A percentile compares a stretch with the other conserved stretches of the same genome.
Evolutionary conservation across 2,113 vertebrate genomes (phyloP).

Genomic region (Ahaetulla prasina): DNA sequence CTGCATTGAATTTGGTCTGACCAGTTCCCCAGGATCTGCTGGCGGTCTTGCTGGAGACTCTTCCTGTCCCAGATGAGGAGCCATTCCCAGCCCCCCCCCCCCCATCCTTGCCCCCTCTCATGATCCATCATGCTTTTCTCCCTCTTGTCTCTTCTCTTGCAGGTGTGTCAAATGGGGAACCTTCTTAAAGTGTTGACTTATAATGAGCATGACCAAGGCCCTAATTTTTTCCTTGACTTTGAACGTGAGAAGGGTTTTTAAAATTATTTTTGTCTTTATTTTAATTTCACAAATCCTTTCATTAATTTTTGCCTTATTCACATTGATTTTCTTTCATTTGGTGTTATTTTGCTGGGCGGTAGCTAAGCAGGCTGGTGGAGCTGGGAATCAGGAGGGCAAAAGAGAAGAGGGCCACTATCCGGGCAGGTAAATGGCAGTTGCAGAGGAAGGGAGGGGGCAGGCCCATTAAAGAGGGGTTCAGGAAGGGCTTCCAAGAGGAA

Average conservation of each 20-base stretch:
- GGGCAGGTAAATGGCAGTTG: not conserved
- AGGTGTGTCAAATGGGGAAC: conserved; percentile 93
- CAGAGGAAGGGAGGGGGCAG: not conserved
- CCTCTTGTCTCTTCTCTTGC: conserved; percentile 92
- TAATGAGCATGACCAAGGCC: conserved; percentile 92
- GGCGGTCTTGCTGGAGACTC: not conserved
- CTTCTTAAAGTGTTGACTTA: conserved; percentile 96
- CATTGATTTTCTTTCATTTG: conserved; percentile 39
- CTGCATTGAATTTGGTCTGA: not conserved
- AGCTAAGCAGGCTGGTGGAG: not conserved
- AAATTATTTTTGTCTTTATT: conserved; percentile 62
- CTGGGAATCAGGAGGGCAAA: not conserved
- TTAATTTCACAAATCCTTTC: conserved; percentile 48
- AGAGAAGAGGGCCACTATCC: not conserved
- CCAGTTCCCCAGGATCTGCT: not conserved
- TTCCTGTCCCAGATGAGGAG: not conserved
- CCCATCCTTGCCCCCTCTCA: conserved; percentile 64
- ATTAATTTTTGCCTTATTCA: conserved; percentile 49
- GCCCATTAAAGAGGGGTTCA: not conserved
- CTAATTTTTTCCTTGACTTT: conserved; percentile 98
- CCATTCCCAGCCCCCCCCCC: conserved; percentile 32
- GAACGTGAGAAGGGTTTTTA: conserved; percentile 87
- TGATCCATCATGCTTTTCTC: conserved; percentile 75
- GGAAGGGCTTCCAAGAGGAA: not conserved
- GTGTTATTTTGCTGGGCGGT: conserved; percentile 28